Evolutionary conservation across 2,888 invertebrate species (phyloP).

Genomic region (Xanthia togata): DNA sequence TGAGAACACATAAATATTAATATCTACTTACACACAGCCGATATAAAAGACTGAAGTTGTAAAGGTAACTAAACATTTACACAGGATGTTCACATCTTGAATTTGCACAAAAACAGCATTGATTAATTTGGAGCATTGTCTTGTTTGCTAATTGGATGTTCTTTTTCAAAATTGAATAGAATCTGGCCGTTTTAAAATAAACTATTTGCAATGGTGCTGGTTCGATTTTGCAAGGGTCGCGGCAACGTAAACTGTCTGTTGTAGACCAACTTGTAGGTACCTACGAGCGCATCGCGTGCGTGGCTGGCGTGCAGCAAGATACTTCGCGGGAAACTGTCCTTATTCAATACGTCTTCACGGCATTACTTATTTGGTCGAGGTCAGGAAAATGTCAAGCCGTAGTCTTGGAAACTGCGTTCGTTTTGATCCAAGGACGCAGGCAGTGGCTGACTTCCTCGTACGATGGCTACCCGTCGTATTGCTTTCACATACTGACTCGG

Average conservation of each 20-base stretch:
- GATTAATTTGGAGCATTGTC: not conserved
- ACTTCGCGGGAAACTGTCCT: conserved; percentile 68
- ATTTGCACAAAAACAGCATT: conserved; percentile 14
- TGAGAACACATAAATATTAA: conserved; percentile 48
- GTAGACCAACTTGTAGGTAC: conserved; percentile 27
- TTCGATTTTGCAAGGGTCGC: conserved; percentile 13
- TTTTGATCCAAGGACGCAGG: conserved; percentile 66
- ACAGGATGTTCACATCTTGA: conserved; percentile 24
- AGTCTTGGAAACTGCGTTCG: conserved; percentile 73
- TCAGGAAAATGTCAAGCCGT: conserved; percentile 74
- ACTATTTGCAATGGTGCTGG: conserved; percentile 19
- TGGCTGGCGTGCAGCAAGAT: conserved; percentile 58
- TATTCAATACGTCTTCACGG: conserved; percentile 61
- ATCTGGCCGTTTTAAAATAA: not conserved
- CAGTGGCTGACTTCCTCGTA: not conserved
- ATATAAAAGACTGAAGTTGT: conserved; percentile 7
- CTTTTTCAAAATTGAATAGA: not conserved
- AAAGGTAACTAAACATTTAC: conserved; percentile 15
- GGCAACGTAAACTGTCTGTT: conserved; percentile 13
- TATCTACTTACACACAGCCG: conserved; percentile 47
- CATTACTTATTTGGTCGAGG: conserved; percentile 71
- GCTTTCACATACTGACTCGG: not conserved
- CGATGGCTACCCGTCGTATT: not conserved
- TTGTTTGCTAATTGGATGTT: not conserved
- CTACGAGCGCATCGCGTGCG: conserved; percentile 60